Evolutionary conservation across 2,888 invertebrate genomes (phyloP).

Genomic region (Lamellibrachia columna): DNA sequence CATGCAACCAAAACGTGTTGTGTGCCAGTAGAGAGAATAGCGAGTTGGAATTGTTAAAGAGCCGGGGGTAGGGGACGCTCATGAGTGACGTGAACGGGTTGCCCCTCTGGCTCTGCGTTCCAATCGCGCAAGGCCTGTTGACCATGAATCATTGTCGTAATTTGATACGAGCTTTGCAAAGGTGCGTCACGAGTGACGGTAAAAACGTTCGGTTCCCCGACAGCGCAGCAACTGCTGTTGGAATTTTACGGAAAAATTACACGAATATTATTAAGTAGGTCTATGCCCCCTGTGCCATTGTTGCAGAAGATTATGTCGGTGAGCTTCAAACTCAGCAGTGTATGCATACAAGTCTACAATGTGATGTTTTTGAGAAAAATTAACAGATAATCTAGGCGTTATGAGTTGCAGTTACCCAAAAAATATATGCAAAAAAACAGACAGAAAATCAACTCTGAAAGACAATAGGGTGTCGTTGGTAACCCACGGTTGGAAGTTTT

Average conservation of each 20-base stretch:
- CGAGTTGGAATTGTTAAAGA: not conserved
- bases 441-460: too few relatives aligned
- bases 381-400: too few relatives aligned
- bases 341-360: not conserved
- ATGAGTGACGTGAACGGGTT: not conserved
- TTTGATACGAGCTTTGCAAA: not conserved
- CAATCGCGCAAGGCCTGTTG: not conserved
- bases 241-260: not conserved
- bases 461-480: too few relatives aligned
- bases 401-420: too few relatives aligned
- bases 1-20: constrained; percentile 9
- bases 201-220: not conserved
- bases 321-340: not conserved
- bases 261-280: not conserved
- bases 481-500: too few relatives aligned
- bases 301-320: not conserved
- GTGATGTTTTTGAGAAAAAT: too few relatives aligned
- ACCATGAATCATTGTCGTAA: not conserved
- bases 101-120: not conserved
- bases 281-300: not conserved
- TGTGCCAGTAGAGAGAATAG: not conserved
- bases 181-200: not conserved
- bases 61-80: not conserved
- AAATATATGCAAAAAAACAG: too few relatives aligned
- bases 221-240: not conserved